Conservation (phyloP, 2,113 vertebrate genomes). For the Sceloporus undulatus region DNA sequence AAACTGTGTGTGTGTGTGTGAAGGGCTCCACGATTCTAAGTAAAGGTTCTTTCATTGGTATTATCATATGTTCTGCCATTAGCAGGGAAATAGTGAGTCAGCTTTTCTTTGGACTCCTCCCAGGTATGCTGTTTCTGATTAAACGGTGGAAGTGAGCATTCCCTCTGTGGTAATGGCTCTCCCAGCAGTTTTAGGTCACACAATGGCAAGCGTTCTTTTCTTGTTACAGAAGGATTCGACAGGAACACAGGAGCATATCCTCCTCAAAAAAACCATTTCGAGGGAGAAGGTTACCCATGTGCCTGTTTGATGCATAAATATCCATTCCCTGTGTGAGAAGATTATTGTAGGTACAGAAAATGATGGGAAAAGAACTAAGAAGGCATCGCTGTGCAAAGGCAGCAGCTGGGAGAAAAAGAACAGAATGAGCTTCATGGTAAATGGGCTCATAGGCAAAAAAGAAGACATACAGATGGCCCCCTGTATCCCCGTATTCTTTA, state of each 20-base stretch:
- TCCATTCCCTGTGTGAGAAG: neutral
- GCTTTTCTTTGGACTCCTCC: constrained; percentile 8
- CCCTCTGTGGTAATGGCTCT: neutral
- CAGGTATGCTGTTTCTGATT: neutral
- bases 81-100: neutral
- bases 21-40: too few species aligned
- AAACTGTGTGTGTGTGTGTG: too few species aligned
- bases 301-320: neutral
- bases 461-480: too few species aligned
- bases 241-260: neutral
- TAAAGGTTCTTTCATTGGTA: too few species aligned
- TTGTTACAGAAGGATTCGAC: neutral
- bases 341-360: neutral
- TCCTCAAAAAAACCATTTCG: neutral
- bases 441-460: neutral
- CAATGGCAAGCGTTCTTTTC: neutral
- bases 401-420: neutral
- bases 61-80: neutral
- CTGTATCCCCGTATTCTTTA: too few species aligned
- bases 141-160: neutral
- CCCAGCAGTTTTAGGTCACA: neutral
- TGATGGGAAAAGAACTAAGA: neutral
- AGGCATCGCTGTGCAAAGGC: neutral
- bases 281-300: neutral
- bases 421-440: neutral